phyloP scores from a whole-genome alignment of 2,113 vertebrate genomes.

The Pelecanus crispus region DNA sequence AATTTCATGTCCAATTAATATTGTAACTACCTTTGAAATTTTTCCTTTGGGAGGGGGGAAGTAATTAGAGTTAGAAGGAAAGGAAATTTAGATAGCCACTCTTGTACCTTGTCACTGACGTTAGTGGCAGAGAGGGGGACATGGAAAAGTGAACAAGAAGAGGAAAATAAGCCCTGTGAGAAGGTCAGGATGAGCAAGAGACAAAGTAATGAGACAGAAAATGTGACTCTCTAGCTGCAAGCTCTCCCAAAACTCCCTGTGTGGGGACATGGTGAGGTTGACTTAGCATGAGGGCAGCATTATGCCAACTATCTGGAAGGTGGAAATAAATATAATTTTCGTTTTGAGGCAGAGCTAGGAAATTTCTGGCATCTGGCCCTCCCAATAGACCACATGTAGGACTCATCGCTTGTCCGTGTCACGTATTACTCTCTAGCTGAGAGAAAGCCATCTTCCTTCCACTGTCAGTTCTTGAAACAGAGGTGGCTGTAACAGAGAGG shows the following conservation, averaged over 20 bases:
- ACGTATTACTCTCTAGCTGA: not conserved
- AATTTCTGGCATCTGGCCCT: not conserved
- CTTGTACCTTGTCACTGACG: not conserved
- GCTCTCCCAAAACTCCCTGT: not conserved
- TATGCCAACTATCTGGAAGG: not conserved
- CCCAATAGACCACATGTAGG: not conserved
- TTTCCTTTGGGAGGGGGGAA: not conserved
- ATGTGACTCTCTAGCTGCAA: not conserved
- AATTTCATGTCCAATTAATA: not conserved
- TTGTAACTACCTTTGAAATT: not conserved
- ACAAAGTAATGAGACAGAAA: not conserved
- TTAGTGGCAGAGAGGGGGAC: not conserved
- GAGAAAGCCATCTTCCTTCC: not conserved
- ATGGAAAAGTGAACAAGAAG: not conserved
- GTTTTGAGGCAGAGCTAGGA: not conserved
- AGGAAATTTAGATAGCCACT: not conserved
- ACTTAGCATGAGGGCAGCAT: not conserved
- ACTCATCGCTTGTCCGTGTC: rapidly evolving
- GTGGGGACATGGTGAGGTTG: not conserved
- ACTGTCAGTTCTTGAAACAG: not conserved
- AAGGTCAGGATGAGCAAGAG: not conserved
- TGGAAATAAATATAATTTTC: not conserved
- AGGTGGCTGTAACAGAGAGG: not conserved
- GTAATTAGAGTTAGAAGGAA: not conserved
- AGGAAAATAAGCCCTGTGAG: not conserved